These are phyloP conservation scores for Scopus umbretta DNA, from an alignment of 2,113 vertebrate species.

Conservation along the genomic window DNA sequence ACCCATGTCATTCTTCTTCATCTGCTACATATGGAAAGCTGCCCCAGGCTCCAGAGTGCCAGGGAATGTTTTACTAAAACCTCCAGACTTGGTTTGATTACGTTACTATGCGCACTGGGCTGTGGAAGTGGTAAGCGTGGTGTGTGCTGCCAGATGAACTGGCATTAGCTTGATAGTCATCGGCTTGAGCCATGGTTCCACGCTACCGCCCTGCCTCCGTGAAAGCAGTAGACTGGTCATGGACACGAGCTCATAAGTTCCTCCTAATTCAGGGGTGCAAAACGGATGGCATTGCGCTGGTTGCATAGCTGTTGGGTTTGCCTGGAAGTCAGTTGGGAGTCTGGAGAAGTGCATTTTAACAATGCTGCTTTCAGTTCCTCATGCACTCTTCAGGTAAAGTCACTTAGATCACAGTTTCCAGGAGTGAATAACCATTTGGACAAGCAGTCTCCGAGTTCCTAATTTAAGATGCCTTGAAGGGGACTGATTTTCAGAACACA, in stretches of 20 bases:
- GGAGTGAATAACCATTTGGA: not conserved
- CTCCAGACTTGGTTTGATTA: not conserved
- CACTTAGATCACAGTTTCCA: not conserved
- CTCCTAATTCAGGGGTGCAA: not conserved
- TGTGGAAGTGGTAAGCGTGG: not conserved
- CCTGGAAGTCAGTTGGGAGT: not conserved
- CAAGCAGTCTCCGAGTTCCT: not conserved
- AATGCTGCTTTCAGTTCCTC: not conserved
- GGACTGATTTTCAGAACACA: not conserved
- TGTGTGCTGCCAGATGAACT: not conserved
- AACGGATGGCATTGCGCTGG: not conserved
- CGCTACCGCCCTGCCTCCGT: not conserved
- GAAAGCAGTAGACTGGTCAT: not conserved
- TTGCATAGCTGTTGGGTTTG: not conserved
- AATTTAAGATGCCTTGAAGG: not conserved
- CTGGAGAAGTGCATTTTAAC: not conserved
- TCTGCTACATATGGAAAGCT: not conserved
- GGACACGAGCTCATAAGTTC: accelerated
- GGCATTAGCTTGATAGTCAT: not conserved
- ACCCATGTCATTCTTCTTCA: not conserved
- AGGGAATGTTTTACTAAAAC: conserved; percentile 4
- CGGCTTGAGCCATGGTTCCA: not conserved
- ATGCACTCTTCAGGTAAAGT: not conserved
- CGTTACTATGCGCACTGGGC: not conserved
- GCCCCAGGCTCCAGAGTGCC: not conserved